These are phyloP conservation scores for Cremastobaeus sp. DNA, from an alignment of 2,888 invertebrate species.

Conservation along the genomic window DNA sequence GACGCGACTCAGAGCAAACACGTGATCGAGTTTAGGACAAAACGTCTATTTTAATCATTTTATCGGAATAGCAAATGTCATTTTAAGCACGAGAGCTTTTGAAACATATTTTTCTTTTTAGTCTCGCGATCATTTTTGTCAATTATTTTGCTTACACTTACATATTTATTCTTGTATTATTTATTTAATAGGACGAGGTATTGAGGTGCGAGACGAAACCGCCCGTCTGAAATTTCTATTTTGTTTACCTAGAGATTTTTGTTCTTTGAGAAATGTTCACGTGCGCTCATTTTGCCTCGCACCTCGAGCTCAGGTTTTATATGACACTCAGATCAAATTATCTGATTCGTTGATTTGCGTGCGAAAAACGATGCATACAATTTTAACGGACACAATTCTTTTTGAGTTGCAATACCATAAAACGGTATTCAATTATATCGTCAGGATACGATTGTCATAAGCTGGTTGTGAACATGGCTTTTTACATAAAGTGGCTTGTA, in stretches of 20 bases:
- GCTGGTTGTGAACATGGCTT: no score
- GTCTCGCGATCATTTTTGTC: constrained; percentile 8
- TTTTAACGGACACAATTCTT: constrained; percentile 8
- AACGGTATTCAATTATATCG: not conserved
- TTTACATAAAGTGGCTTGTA: no score
- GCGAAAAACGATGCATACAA: constrained; percentile 14
- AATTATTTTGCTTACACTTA: constrained; percentile 22
- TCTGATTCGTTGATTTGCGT: constrained; percentile 31
- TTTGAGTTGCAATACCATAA: constrained; percentile 22
- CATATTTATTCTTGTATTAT: constrained; percentile 51
- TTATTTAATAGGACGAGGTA: no score
- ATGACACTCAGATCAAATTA: constrained; percentile 34
- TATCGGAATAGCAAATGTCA: not conserved
- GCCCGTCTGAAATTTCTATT: constrained; percentile 8
- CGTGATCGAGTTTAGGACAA: constrained; percentile 42
- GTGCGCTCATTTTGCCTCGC: constrained; percentile 26
- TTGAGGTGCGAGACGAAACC: constrained; percentile 44
- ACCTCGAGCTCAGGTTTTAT: constrained; percentile 32
- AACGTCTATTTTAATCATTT: constrained; percentile 42
- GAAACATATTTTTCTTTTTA: constrained; percentile 9
- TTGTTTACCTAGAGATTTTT: constrained; percentile 48
- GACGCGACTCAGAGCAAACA: constrained; percentile 48
- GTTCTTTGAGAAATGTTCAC: constrained; percentile 12
- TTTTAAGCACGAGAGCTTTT: constrained; percentile 27
- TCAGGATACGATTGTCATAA: not conserved